These are phyloP conservation scores for Caenorhabditis angaria DNA, from an alignment of 2,888 invertebrate genomes.

Conservation along the genomic window DNA sequence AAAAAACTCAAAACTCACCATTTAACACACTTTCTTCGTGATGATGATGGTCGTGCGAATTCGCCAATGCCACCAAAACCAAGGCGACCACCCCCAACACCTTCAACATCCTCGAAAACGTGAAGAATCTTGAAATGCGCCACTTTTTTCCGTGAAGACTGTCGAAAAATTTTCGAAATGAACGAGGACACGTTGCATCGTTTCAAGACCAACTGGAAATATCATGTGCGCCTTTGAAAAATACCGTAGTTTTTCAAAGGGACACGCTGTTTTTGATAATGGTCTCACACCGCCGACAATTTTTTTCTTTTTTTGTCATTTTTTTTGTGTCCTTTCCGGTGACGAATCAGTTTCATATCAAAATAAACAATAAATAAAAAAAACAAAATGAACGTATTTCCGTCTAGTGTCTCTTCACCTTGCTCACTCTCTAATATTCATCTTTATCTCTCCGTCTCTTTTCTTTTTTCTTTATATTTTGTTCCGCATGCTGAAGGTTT, in stretches of 20 bases:
- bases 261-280: neutral
- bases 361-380: too few species aligned
- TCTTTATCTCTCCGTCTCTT: neutral
- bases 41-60: neutral
- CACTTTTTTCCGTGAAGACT: too few species aligned
- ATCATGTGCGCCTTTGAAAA: too few species aligned
- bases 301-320: neutral
- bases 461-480: constrained; percentile 5
- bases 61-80: neutral
- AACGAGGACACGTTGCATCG: neutral
- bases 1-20: neutral
- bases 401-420: neutral
- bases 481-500: neutral
- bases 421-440: neutral
- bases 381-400: neutral
- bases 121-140: too few species aligned
- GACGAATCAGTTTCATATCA: too few species aligned
- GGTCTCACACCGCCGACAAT: neutral
- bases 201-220: too few species aligned
- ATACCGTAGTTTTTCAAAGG: neutral
- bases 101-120: too few species aligned
- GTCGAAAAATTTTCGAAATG: neutral
- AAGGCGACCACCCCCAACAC: neutral
- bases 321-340: neutral
- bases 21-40: neutral